Base-by-base conservation (phyloP, 1,140 invertebrate species). In the Anoplophora glabripennis region DNA sequence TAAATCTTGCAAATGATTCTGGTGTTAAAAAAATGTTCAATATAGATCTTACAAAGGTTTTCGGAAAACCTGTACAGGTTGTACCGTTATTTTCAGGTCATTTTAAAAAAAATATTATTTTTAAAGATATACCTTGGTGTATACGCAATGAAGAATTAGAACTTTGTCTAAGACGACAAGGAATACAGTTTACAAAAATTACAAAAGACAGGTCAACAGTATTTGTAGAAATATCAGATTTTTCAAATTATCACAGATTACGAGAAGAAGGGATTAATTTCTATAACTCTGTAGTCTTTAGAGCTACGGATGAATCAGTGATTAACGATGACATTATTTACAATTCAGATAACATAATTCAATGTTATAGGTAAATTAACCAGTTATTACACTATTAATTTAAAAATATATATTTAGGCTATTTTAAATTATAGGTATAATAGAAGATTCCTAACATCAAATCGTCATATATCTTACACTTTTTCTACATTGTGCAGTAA, bases 101-200 rank as follows among this genome's bases (percentile, higher is more conserved):
- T 2, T 58, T 52, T 35, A 48, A 44, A n/a, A 54, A 59, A 35
- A 44, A 41, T 10, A 47, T 63, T 12, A 37, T 57, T 9, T 59
- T 66, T 36, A 55, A 53, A 37, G 57, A 66, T 35, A 51, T 66
- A 2, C 64, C 64, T n/a, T 66, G 64, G 64, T 66, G 60, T 17
- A 62, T 66, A 14, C 18, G 51, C 17, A 59, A 52, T 14, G 49
- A 56, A 40, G 64, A 66, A 38, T 51, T 66, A 5, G 53, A 57
- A n/a, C 14, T 53, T 7, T 53, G 55, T 36, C 18, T 66, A 11
- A 63, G 44, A 38, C 42, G 12, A 10, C 61, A 66, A 35, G 57
- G 61, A 4, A 52, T 66, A 14, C 11, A 18, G 4, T 42, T 54
- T 10, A 44, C 38, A 17, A 59, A 42, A 28, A 10, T 63, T 11